These are phyloP conservation scores for Fregata magnificens DNA, from an alignment of 2,113 vertebrate genomes.

Conservation along the genomic window DNA sequence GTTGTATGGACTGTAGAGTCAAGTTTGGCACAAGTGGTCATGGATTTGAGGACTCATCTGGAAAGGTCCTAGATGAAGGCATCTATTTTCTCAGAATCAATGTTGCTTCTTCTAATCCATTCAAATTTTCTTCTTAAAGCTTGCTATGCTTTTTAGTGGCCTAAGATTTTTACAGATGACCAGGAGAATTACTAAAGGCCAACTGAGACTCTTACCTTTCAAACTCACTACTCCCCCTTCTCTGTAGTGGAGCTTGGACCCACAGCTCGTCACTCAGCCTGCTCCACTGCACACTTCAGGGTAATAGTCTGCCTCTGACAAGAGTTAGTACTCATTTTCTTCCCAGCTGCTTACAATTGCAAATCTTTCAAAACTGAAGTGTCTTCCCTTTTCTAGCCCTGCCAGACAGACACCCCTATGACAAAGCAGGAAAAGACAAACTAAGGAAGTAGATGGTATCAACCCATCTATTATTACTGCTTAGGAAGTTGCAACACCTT, in stretches of 20 bases:
- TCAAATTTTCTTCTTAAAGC: neutral
- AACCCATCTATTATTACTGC: neutral
- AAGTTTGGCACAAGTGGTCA: neutral
- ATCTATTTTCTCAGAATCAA: neutral
- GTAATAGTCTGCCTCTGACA: neutral
- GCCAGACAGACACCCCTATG: neutral
- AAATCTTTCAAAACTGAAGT: neutral
- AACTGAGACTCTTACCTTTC: neutral
- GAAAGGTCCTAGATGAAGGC: neutral
- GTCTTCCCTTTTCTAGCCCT: neutral
- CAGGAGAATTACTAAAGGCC: neutral
- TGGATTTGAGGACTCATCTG: neutral
- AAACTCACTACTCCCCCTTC: neutral
- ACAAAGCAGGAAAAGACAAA: conserved; percentile 35
- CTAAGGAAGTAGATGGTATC: conserved; percentile 17
- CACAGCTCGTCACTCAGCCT: neutral
- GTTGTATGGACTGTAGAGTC: neutral
- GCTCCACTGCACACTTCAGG: neutral
- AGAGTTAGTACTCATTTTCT: neutral
- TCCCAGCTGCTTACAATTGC: neutral
- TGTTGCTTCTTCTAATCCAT: neutral
- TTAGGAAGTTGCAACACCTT: conserved; percentile 40
- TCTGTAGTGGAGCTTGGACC: neutral
- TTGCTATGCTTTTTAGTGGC: neutral
- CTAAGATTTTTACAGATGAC: neutral